Conservation (phyloP, 2,797 vertebrate genomes). For the Pseudomugil gertrudae region DNA sequence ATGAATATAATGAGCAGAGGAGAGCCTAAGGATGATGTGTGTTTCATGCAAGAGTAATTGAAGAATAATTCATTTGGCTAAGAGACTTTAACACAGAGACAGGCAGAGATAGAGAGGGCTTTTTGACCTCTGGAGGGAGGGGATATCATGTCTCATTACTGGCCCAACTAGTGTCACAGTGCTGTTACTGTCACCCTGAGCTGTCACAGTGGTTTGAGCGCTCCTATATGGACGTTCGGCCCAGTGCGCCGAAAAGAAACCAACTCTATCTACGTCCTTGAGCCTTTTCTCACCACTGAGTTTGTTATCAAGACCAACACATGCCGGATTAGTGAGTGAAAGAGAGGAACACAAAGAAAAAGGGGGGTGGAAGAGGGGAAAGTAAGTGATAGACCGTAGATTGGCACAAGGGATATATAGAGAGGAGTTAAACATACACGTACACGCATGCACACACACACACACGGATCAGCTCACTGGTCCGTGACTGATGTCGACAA, state of each 20-base stretch:
- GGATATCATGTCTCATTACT: constrained; percentile 71
- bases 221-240: constrained; percentile 65
- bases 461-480: constrained; percentile 49
- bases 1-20: constrained; percentile 74
- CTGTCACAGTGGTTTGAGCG: constrained; percentile 20
- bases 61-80: constrained; percentile 78
- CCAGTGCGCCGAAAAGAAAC: constrained; percentile 61
- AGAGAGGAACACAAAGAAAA: constrained; percentile 37
- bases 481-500: constrained; percentile 60
- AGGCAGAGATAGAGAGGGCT: constrained; percentile 62
- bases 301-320: constrained; percentile 79
- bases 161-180: constrained; percentile 60
- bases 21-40: constrained; percentile 72
- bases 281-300: constrained; percentile 69
- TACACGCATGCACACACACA: constrained; percentile 16
- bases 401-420: constrained; percentile 65
- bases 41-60: constrained; percentile 72
- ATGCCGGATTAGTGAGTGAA: constrained; percentile 74
- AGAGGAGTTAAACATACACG: constrained; percentile 47
- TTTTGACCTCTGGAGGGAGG: constrained; percentile 68
- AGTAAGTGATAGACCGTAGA: constrained; percentile 72
- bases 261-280: constrained; percentile 57
- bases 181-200: constrained; percentile 43
- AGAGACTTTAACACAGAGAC: constrained; percentile 71
- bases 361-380: constrained; percentile 31